These are phyloP conservation scores for Lepilemur ruficaudatus DNA, from an alignment of 2,797 vertebrate species.

Conservation along the genomic window DNA sequence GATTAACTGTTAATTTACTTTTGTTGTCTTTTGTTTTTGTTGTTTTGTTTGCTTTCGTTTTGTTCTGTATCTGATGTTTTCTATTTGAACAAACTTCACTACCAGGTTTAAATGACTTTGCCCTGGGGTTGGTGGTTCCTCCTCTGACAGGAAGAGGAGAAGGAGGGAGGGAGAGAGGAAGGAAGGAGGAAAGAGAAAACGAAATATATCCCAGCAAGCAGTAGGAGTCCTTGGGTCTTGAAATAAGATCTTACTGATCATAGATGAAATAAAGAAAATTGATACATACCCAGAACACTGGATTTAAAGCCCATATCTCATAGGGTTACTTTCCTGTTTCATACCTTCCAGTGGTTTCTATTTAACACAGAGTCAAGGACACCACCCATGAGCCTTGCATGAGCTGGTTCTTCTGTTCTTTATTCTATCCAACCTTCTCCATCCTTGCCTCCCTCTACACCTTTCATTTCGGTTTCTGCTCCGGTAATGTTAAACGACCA, in stretches of 20 bases:
- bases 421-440: neutral
- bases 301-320: neutral
- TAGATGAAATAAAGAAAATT: neutral
- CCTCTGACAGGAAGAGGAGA: neutral
- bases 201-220: neutral
- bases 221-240: accelerated
- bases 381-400: neutral
- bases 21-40: neutral
- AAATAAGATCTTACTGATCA: neutral
- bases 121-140: neutral
- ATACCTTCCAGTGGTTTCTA: neutral
- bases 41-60: neutral
- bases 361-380: neutral
- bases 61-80: neutral
- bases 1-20: neutral
- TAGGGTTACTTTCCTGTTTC: neutral
- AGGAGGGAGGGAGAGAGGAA: neutral
- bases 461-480: neutral
- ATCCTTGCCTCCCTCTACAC: neutral
- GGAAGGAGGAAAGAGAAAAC: neutral
- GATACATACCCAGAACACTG: neutral
- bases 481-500: neutral
- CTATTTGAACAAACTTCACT: neutral
- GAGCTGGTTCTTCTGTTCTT: neutral
- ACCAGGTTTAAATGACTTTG: neutral